Conservation (phyloP, 2,113 vertebrate genomes). For the Strix aluco region DNA sequence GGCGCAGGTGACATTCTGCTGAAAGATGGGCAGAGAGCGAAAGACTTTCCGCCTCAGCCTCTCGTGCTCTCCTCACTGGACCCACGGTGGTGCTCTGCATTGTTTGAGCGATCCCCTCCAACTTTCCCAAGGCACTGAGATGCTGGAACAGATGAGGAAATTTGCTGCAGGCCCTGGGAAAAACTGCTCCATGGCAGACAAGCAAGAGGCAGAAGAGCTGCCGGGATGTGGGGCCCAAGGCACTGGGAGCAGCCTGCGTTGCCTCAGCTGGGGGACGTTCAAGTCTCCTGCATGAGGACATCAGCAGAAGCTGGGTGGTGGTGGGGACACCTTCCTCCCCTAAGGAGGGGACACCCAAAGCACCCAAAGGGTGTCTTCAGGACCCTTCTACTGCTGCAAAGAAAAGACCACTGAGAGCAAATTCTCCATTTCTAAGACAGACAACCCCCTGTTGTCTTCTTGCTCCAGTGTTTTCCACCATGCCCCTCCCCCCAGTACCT, state of each 20-base stretch:
- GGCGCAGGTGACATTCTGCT: background rate
- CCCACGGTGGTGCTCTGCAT: background rate
- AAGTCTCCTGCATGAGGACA: background rate
- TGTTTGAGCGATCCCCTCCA: background rate
- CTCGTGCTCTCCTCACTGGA: accelerated
- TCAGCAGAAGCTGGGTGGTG: background rate
- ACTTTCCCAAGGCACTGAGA: background rate
- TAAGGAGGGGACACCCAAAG: background rate
- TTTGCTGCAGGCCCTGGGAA: background rate
- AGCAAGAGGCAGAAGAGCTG: background rate
- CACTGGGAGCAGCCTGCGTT: accelerated
- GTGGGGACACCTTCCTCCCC: no score
- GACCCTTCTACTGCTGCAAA: background rate
- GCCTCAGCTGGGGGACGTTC: background rate
- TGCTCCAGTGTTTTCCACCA: background rate
- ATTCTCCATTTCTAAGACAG: background rate
- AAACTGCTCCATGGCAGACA: background rate
- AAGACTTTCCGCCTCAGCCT: background rate
- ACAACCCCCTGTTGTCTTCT: no score
- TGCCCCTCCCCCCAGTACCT: accelerated
- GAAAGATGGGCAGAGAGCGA: background rate
- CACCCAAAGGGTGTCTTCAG: background rate
- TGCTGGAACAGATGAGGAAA: background rate
- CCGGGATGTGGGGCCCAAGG: background rate
- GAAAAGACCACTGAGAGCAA: background rate